Percentiles rank a stretch among this genome's conserved stretches.
Conservation (phyloP, 2,797 vertebrate genomes). For the Crocodylus rhombifer region DNA sequence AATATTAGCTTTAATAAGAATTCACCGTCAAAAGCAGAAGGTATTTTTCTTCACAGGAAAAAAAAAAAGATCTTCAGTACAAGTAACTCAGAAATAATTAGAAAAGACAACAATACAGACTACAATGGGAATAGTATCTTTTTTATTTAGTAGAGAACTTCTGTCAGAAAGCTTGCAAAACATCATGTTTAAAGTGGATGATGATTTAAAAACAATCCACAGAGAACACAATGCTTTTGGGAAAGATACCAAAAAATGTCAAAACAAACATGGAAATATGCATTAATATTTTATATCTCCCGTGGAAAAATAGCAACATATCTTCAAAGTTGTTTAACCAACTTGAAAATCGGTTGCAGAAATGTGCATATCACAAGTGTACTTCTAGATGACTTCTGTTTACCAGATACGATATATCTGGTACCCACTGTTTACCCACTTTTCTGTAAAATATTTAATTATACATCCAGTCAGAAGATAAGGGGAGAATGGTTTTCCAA, state of each 20-base stretch:
- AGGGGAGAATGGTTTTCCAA: constrained; percentile 29
- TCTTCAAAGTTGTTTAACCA: constrained; percentile 33
- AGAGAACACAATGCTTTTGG: constrained; percentile 14
- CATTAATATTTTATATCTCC: constrained; percentile 46
- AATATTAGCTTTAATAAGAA: neutral
- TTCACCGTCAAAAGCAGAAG: neutral
- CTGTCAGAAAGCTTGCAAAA: constrained; percentile 29
- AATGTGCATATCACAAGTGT: constrained; percentile 1
- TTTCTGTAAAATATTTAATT: constrained; percentile 12
- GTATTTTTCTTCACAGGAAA: neutral
- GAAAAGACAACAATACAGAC: neutral
- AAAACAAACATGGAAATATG: constrained; percentile 42
- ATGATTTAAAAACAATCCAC: constrained; percentile 43
- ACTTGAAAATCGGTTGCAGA: neutral
- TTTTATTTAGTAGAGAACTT: constrained; percentile 45
- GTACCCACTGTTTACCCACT: neutral
- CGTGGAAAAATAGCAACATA: constrained; percentile 22
- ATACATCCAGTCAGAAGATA: constrained; percentile 12
- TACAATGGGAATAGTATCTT: neutral
- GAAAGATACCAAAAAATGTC: constrained; percentile 45
- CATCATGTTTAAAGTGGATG: constrained; percentile 27
- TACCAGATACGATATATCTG: constrained; percentile 20
- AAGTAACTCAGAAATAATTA: neutral
- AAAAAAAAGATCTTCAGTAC: neutral
- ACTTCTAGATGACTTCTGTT: constrained; percentile 35